Base-by-base conservation (phyloP, 2,797 vertebrate genomes). In the Argyrosomus regius region DNA sequence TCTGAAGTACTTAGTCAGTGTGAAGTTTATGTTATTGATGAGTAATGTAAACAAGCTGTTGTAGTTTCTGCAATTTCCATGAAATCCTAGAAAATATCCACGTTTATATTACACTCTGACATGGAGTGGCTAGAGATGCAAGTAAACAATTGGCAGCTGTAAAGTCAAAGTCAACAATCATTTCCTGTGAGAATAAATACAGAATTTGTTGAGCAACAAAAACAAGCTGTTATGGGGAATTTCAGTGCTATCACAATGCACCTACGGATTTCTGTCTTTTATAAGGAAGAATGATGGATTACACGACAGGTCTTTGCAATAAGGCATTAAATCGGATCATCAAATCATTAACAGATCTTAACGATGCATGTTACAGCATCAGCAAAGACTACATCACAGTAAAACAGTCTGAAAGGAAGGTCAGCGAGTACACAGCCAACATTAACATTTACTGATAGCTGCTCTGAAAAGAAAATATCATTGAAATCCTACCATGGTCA, bases 21-120 rank as follows among this genome's bases (percentile, higher is more conserved):
- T 48, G 11, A 76, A 70, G 75, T 92, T 88, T 84, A 77, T 46
- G 69, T 78, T 61, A 71, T 28, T 57, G 58, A 49, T 70, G 81
- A 82, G 60, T 49, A 65, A 78, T 60, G 31, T n/a, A 81, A 88
- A 87, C 81, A 86, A 20, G 18, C 31, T 60, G 59, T 41, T 80
- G 43, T 12, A 1, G 5, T 54, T 58, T 52, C 14, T 54, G 48
- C 20, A 43, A 71, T 69, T 87, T 83, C 39, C 31, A 56, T 0
- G 24, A 86, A 80, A 77, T 52, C 16, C 9, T 12, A 20, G n/a
- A 60, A 75, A 69, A 53, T 2, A 14, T 74, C 24, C 22, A 46
- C 10, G 31, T 61, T 54, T 76, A n/a, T 60, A 41, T 50, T 52
- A 46, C 9, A 22, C 3, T 18, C 10, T 57, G 24, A 70, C 52